A percentile compares a stretch with the other conserved stretches of the same genome.
Conservation (phyloP, 1,140 invertebrate genomes). For the Penaeus vannamei region DNA sequence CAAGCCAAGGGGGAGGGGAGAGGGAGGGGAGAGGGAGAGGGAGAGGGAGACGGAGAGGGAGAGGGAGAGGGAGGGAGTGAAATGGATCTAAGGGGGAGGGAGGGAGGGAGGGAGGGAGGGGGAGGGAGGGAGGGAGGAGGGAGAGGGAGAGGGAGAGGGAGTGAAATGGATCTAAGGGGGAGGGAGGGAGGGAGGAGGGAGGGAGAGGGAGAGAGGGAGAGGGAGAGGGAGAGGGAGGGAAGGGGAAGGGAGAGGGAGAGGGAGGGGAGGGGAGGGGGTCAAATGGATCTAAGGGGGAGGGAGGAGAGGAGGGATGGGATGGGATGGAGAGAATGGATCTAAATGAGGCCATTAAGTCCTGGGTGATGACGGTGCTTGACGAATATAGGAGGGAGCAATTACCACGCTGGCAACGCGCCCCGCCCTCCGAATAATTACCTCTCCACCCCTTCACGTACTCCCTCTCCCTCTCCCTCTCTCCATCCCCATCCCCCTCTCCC, state of each 20-base stretch:
- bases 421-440: too few species aligned
- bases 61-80: neutral
- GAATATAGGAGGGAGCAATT: too few species aligned
- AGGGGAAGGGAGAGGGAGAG: neutral
- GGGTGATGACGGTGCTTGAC: too few species aligned
- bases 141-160: neutral
- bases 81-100: neutral
- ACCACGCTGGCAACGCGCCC: too few species aligned
- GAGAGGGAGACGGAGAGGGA: neutral
- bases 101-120: neutral
- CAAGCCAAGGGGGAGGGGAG: neutral
- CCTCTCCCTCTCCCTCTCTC: too few species aligned
- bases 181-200: neutral
- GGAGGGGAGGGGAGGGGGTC: neutral
- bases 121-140: too few species aligned
- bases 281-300: neutral
- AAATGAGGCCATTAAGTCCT: too few species aligned
- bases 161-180: neutral
- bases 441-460: too few species aligned
- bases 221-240: too few species aligned
- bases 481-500: too few species aligned
- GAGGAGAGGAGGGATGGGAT: neutral
- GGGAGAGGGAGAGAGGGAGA: too few species aligned
- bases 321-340: constrained; percentile 10
- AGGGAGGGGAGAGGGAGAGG: neutral